Evolutionary conservation across 2,888 invertebrate species (phyloP).

Genomic region (Lochmaea crataegi): DNA sequence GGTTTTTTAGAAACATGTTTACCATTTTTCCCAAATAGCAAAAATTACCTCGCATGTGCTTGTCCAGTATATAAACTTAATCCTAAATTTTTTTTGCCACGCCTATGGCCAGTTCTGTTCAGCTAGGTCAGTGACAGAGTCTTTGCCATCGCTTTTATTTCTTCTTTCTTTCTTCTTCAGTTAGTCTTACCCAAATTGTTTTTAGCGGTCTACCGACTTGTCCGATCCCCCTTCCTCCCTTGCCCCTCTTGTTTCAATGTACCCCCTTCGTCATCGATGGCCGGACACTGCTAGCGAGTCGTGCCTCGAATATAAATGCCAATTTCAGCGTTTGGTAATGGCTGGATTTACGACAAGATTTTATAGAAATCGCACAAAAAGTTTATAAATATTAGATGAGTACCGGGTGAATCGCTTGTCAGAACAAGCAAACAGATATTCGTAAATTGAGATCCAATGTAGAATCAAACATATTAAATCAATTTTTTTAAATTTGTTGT

Average conservation of each 20-base stretch:
- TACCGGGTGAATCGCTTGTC: neutral
- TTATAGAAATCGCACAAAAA: conserved; percentile 11
- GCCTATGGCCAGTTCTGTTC: conserved; percentile 35
- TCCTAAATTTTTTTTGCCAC: conserved; percentile 1
- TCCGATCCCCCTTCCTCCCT: conserved; percentile 21
- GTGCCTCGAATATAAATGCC: conserved; percentile 45
- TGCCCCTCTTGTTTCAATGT: conserved; percentile 8
- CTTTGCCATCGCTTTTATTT: conserved; percentile 41
- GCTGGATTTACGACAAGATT: conserved; percentile 30
- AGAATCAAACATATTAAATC: too few species aligned
- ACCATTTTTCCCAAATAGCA: too few species aligned
- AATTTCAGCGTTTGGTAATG: conserved; percentile 23
- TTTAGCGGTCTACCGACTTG: conserved; percentile 49
- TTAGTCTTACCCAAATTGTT: conserved; percentile 53
- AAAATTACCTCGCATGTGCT: too few species aligned
- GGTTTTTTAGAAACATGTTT: too few species aligned
- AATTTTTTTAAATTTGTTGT: too few species aligned
- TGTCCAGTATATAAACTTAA: neutral
- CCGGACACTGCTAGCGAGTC: conserved; percentile 40
- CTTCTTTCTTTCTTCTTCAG: conserved; percentile 45
- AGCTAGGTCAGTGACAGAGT: conserved; percentile 47
- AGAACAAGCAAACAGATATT: too few species aligned
- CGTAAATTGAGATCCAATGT: too few species aligned
- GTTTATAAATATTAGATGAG: neutral
- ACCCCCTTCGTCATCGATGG: conserved; percentile 28